Conservation (phyloP, 2,888 invertebrate species). For the Sarcophaga variegata region DNA sequence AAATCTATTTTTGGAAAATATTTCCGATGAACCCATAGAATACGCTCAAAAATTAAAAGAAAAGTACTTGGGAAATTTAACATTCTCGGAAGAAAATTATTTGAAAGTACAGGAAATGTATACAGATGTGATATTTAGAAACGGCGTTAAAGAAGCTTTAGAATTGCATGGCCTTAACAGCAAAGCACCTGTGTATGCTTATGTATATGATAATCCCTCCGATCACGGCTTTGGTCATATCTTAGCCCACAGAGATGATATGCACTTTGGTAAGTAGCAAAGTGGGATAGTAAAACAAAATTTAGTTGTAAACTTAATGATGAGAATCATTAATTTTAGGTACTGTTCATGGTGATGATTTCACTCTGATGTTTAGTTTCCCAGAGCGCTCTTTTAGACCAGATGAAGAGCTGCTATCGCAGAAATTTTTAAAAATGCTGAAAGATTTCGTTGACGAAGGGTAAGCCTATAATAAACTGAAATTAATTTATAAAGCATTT, state of each 20-base stretch:
- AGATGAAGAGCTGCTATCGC: constrained; percentile 70
- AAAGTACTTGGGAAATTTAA: constrained; percentile 70
- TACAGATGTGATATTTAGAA: constrained; percentile 86
- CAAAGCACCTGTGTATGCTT: constrained; percentile 85
- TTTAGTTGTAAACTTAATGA: too few relatives aligned
- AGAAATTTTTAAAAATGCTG: constrained; percentile 75
- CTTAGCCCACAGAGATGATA: constrained; percentile 82
- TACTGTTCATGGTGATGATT: constrained; percentile 76
- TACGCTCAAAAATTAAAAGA: constrained; percentile 70
- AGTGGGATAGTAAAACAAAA: background rate
- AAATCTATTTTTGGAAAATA: constrained; percentile 85
- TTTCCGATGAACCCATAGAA: constrained; percentile 80
- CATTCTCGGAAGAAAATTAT: constrained; percentile 82
- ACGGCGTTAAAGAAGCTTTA: constrained; percentile 85
- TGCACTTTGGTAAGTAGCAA: constrained; percentile 82
- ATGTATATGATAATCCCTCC: constrained; percentile 85
- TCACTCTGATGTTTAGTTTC: constrained; percentile 73
- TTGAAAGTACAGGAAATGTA: constrained; percentile 82
- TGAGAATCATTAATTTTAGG: constrained; percentile 67
- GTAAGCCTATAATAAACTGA: background rate
- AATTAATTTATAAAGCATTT: background rate
- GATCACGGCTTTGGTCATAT: constrained; percentile 84
- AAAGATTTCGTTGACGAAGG: constrained; percentile 56
- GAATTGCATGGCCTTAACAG: constrained; percentile 84
- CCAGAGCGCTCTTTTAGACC: background rate